phyloP scores from a whole-genome alignment of 1,140 invertebrate genomes.

The Magallana ariakensis region DNA sequence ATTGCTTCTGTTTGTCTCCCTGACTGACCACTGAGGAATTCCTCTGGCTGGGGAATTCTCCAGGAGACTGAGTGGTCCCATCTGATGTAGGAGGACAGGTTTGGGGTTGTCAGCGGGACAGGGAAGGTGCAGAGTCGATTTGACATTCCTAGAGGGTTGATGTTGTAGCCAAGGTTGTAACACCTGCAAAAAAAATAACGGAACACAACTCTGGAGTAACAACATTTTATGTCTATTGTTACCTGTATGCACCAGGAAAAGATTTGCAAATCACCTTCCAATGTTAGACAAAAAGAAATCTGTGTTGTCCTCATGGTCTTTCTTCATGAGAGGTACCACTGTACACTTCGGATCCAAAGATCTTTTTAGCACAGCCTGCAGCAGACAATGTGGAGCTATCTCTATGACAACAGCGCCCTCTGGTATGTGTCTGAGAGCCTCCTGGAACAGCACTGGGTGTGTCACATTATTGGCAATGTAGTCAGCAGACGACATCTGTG shows the following conservation, averaged over 20 bases:
- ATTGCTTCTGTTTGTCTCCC: slow-evolving; percentile 68
- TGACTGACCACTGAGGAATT: slow-evolving; percentile 71
- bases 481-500: slow-evolving; percentile 90
- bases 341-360: slow-evolving; percentile 83
- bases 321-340: slow-evolving; percentile 89
- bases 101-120: slow-evolving; percentile 92
- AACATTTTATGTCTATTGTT: no score
- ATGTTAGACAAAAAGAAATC: slow-evolving; percentile 86
- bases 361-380: slow-evolving; percentile 92
- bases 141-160: slow-evolving; percentile 85
- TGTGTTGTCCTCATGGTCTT: slow-evolving; percentile 85
- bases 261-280: slow-evolving; percentile 84
- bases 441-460: slow-evolving; percentile 90
- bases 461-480: slow-evolving; percentile 98
- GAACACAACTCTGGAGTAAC: background rate
- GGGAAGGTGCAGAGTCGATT: slow-evolving; percentile 89
- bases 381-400: slow-evolving; percentile 93
- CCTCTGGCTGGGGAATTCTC: slow-evolving; percentile 77
- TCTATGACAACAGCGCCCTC: slow-evolving; percentile 93
- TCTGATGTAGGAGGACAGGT: slow-evolving; percentile 89
- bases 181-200: slow-evolving; percentile 81
- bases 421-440: slow-evolving; percentile 91
- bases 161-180: slow-evolving; percentile 89
- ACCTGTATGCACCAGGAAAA: background rate
- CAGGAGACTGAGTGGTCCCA: slow-evolving; percentile 92